Base-by-base conservation (phyloP, 1,140 invertebrate species). In the Wiebesia pumilae region DNA sequence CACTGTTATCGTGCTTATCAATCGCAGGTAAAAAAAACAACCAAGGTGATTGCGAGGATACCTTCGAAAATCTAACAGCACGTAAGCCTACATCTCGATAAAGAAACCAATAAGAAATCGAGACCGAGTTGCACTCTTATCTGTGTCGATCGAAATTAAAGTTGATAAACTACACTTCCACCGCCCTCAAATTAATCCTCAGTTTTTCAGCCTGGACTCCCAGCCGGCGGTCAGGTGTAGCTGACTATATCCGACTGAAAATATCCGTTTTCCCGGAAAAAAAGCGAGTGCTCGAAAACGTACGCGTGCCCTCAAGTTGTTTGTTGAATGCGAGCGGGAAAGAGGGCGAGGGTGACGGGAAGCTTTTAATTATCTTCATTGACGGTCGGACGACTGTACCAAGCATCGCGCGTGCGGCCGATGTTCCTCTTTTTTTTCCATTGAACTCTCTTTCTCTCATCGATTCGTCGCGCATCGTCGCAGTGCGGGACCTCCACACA, bases 311-410 rank as follows among this genome's bases (percentile, higher is more conserved):
- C 24, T 62, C 58, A 24, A 27, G 21, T 24, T 24, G 24, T 62
- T 27, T 21, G 58, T 14, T 0, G 58, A 62, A 27, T 62, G 58
- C 7, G 24, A 3, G 58, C 24, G 27, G 24, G 27, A 4, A 3
- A 6, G 69, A 16, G 80, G 62, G 62, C 24, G 33, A 43, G 67
- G 43, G 14, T 14, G 30, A 47, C 12, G 40, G 69, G 69, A 24
- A 12, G 43, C 47, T 83, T 83, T 75, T 77, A 83, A 83, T 83
- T 83, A 77, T 73, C 82, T 65, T 83, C 71, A 62, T 83, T 83
- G 82, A 77, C 33, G 14, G 65, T 21, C 40, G 51, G 6, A 30
- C 0, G 21, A 33, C 33, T 19, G 47, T 62, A 35, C 21, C 30
- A 33, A 38, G 35, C 33, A 9, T n/a, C 73, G n/a, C 77, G 77